Evolutionary conservation across 2,888 invertebrate species (phyloP), one percentile per base, ranked within the genome.

Genomic region (Ophioninae sp.): DNA sequence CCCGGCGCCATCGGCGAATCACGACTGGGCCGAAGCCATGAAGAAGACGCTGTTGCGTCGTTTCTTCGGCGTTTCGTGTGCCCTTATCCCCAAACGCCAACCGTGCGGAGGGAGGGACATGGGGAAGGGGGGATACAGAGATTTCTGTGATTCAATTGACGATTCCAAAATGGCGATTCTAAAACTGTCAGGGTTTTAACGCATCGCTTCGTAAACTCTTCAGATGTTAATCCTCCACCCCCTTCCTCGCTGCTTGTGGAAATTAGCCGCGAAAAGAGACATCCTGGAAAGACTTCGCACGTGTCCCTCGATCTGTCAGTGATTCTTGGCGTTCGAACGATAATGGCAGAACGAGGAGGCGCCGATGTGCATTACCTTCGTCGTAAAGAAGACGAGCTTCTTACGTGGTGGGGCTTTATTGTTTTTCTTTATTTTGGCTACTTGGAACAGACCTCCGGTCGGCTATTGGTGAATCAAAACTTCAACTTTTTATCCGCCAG

Each of bases 141-240:
- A 61, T 73, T 85, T 50, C 59, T 57, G 64, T 39, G 68, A 23
- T 79, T 59, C 57, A 69, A 81, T 64, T 67, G n/a, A 37, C 70
- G 72, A 72, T 72, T 67, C 62, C 69, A 78, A 70, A 81, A 82
- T 85, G 87, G 83, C 81, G 83, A 86, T 86, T 85, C 78, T 88
- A 89, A 89, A 89, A 72, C 86, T 87, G 89, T 89, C 87, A 86
- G 70, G 87, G 70, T 81, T 85, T 79, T 82, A 82, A 61, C 79
- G 82, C 83, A 82, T 62, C 76, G 82, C 84, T 76, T 75, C 82
- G 0, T 3, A 62, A 69, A 64, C 17, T 75, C 65, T 57, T 86
- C 82, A 82, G 80, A 84, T 86, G 81, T 81, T 79, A 73, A 80
- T 80, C 67, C 23, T 41, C 72, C 41, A 10, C 59, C 67, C 37